Conservation (phyloP, 2,113 vertebrate genomes). For the Rhea pennata region DNA sequence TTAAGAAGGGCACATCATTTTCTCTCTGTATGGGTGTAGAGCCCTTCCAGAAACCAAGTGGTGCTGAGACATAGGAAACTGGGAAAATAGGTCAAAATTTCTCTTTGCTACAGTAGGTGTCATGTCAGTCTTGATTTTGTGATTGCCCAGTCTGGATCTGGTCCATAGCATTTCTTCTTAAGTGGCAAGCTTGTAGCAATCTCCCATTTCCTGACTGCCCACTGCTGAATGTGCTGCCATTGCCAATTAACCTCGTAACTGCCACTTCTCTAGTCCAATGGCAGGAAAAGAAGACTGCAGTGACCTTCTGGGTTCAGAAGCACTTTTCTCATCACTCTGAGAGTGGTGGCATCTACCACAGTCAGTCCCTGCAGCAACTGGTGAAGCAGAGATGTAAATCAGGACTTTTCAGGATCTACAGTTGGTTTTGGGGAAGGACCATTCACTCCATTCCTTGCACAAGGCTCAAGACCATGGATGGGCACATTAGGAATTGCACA, state of each 20-base stretch:
- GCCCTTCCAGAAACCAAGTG: neutral
- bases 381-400: neutral
- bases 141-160: neutral
- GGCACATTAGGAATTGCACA: neutral
- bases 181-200: neutral
- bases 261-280: fast-evolving
- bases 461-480: neutral
- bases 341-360: neutral
- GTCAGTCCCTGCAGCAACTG: neutral
- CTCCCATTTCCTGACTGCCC: neutral
- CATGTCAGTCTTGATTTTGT: neutral
- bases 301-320: neutral
- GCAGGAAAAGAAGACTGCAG: neutral
- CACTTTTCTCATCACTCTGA: neutral
- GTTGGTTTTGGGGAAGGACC: neutral
- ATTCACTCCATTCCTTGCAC: neutral
- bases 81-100: neutral
- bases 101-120: neutral
- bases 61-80: neutral
- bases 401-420: neutral
- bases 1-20: neutral
- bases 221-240: neutral
- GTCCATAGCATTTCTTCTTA: neutral
- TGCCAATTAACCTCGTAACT: neutral
- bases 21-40: neutral